These are phyloP conservation scores for Glandiceps talaboti DNA, from an alignment of 53 echinoderm and acorn worm genomes.

Conservation along the genomic window DNA sequence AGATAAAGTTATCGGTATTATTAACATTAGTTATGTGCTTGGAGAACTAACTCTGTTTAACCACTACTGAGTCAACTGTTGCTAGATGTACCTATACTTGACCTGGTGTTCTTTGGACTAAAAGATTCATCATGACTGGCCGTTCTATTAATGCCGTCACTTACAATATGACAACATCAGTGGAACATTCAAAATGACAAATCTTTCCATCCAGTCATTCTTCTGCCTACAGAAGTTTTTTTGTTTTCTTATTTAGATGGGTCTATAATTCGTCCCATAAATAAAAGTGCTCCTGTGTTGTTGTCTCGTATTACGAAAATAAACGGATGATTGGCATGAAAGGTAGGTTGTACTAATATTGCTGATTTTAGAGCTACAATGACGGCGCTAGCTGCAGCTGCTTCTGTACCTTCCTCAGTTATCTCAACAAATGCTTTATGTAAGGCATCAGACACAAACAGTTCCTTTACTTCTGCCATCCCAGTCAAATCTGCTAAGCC, in stretches of 20 bases:
- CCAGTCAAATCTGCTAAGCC: slow-evolving; percentile 61
- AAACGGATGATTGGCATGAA: slow-evolving; percentile 66
- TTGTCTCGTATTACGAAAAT: slow-evolving; percentile 61
- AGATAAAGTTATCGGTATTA: no score
- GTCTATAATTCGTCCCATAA: slow-evolving; percentile 47
- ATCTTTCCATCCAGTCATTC: no score
- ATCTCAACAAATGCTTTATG: slow-evolving; percentile 90
- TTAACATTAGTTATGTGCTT: no score
- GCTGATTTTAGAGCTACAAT: slow-evolving; percentile 14
- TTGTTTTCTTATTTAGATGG: slow-evolving; percentile 8
- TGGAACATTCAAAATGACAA: no score
- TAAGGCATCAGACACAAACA: slow-evolving; percentile 58
- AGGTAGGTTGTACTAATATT: background rate
- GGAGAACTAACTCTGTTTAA: no score
- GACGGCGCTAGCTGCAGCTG: slow-evolving; percentile 68
- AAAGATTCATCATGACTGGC: no score
- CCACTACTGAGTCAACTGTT: no score
- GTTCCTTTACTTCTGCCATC: slow-evolving; percentile 25
- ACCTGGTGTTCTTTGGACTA: no score
- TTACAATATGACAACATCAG: no score
- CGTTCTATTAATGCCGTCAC: no score
- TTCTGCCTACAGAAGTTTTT: no score
- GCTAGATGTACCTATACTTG: no score
- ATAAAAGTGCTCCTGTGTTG: slow-evolving; percentile 33
- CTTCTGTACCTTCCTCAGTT: slow-evolving; percentile 86